Evolutionary conservation across 2,888 invertebrate species (phyloP), one percentile per base, ranked within the genome.

Genomic region (Rugalucina vietnamica): DNA sequence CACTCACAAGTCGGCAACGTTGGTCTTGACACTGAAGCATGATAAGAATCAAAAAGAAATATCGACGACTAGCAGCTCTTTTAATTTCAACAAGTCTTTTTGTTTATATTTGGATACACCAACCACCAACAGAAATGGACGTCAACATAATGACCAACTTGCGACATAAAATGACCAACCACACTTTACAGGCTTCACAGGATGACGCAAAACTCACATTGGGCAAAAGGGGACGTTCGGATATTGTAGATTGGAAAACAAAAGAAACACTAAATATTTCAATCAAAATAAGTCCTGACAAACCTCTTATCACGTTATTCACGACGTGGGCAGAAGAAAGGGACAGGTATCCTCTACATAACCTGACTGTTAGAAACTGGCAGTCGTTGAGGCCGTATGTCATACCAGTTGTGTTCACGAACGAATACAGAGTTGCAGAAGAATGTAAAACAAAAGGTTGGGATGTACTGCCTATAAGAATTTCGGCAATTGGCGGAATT

Each of bases 401-500:
- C 27, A 50, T 54, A 18, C 74, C 54, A 21, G 54, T 74, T 50
- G 50, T 74, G 12, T 74, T 74, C 24, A 74, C 74, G 21, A 74
- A 74, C 8, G 50, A 49, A 12, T 12, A 32, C 32, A 50, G 18
- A 1, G 21, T 74, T 43, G 32, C 21, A 27, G 32, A 50, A 0
- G 54, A 36, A 4, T 50, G 32, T 37, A 1, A 24, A 32, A 27
- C 29, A 18, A 12, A 12, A 8, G 74, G 74, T 34, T 50, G 36
- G 54, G 32, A 50, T 8, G 50, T 74, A 10, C 21, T 54, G 8
- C 54, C 50, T n/a, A 24, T 54, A 27, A 12, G 74, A 21, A 10
- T 54, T 5, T 10, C 36, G 18, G 65, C 57, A 0, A 24, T 29
- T 39, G 32, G 29, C 21, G 34, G 34, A 49, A 49, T 54, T 34